Evolutionary conservation across 2,797 vertebrate genomes (phyloP), one percentile per base, ranked within the genome.

Genomic region (Cyclopterus lumpus): DNA sequence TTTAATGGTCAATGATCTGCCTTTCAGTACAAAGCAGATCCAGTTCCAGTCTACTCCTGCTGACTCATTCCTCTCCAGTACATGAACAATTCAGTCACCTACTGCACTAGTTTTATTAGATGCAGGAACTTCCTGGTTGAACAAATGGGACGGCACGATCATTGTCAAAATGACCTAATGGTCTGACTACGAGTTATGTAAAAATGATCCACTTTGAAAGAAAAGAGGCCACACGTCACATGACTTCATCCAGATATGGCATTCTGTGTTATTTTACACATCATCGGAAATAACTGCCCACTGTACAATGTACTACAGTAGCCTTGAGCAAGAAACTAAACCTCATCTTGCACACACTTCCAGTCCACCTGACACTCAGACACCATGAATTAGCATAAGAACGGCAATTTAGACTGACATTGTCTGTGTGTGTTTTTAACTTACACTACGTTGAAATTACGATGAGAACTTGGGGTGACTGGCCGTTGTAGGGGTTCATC

Each of bases 401-500:
- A 53, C 3, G 42, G 18, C 16, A n/a, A 2, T 15, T n/a, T 8
- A 6, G 22, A 26, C 12, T 48, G 32, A 58, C 20, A 67, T 1
- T 24, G 62, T 46, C 14, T 14, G n/a, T 51, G 24, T 49, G 30
- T 57, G 49, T 36, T 4, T 30, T 54, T 18, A 55, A 89, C 94
- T 91, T 84, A 95, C 95, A 71, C 53, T 2, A 51, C 0, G 18
- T 34, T 77, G 12, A 62, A 54, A 24, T 89, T 90, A 71, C 95
- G 94, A 86, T 96, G 96, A 74, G 93, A 95, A 28, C 95, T 80
- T 0, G 97, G 97, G 0, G 97, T 99, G 79, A 97, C 95, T 0
- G 98, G 97, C 59, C 97, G 94, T 68, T 95, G 94, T 15, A 99
- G 93, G 18, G 97, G 97, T 81, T 98, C 96, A 3, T 96, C 95